Conservation (phyloP, 1,140 invertebrate species). For the Nephotettix cincticeps region DNA sequence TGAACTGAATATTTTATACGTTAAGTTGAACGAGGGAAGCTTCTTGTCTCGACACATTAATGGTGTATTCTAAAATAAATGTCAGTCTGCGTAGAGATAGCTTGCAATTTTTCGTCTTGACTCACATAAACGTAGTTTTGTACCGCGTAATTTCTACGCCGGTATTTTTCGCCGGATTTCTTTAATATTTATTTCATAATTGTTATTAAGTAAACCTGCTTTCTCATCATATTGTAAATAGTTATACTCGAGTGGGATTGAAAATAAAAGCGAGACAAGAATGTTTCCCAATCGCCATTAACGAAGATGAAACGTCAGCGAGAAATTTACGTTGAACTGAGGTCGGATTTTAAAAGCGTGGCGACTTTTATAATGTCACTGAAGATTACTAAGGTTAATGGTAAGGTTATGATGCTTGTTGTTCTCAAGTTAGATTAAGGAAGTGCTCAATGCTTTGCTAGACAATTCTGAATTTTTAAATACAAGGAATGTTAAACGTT, state of each 20-base stretch:
- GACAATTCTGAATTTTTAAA: conserved; percentile 15
- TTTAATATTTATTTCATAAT: neutral
- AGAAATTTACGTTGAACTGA: neutral
- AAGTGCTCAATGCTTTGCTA: conserved; percentile 20
- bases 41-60: neutral
- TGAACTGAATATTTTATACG: neutral
- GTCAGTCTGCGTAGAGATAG: neutral
- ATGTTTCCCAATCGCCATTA: neutral
- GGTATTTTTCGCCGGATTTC: neutral
- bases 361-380: neutral
- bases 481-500: neutral
- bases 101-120: neutral
- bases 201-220: neutral
- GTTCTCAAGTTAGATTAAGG: conserved; percentile 7
- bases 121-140: neutral
- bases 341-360: neutral
- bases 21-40: neutral
- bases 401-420: neutral
- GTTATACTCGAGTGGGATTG: too few relatives aligned
- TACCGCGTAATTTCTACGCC: neutral
- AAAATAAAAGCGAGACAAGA: neutral
- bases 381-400: neutral
- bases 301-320: neutral
- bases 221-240: neutral
- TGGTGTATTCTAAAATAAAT: neutral